phyloP scores from a whole-genome alignment of 2,888 invertebrate species.

The Parascotia fuliginaria region DNA sequence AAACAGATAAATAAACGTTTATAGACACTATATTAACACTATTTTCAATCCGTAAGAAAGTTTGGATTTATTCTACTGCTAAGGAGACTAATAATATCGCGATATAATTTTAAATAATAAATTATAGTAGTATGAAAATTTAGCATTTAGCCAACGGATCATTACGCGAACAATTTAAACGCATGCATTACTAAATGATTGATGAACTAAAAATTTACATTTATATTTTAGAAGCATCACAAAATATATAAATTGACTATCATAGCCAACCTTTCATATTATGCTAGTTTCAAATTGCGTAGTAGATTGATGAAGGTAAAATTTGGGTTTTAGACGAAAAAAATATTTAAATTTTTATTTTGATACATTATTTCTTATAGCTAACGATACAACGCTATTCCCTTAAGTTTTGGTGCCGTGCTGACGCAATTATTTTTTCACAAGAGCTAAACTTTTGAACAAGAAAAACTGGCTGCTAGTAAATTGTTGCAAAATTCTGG shows the following conservation, averaged over 20 bases:
- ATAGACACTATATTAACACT: background rate
- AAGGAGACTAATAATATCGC: too few relatives aligned
- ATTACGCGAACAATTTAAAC: too few relatives aligned
- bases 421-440: conserved; percentile 14
- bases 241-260: too few relatives aligned
- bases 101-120: too few relatives aligned
- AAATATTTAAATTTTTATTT: background rate
- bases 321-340: background rate
- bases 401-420: background rate
- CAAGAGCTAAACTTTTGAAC: conserved; percentile 15
- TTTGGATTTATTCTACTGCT: too few relatives aligned
- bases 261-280: too few relatives aligned
- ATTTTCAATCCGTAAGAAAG: background rate
- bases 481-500: conserved; percentile 63
- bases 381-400: background rate
- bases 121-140: too few relatives aligned
- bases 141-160: too few relatives aligned
- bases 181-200: too few relatives aligned
- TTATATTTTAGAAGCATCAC: too few relatives aligned
- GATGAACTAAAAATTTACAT: too few relatives aligned
- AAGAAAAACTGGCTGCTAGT: conserved; percentile 38
- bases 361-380: background rate
- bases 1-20: conserved; percentile 3
- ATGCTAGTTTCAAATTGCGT: too few relatives aligned
- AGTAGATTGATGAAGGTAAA: background rate